Evolutionary conservation across 2,113 vertebrate genomes (phyloP).

Genomic region (Osmerus eperlanus): DNA sequence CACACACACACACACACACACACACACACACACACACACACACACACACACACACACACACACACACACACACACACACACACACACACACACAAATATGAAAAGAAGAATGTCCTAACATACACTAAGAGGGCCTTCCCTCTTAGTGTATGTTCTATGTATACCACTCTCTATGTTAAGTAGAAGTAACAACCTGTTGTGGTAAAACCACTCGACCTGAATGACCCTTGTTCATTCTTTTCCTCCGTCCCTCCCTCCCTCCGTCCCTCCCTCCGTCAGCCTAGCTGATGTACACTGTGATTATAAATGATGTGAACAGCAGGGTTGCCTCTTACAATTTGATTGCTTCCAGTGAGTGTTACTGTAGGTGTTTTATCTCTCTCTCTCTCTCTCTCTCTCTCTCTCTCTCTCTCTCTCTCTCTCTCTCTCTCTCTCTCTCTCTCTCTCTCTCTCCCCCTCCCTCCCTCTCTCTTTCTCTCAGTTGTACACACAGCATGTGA

Average conservation of each 20-base stretch:
- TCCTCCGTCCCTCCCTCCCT: neutral
- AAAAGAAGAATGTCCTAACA: neutral
- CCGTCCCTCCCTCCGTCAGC: too few relatives aligned
- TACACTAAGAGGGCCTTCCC: neutral
- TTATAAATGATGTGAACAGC: slow-evolving; percentile 59
- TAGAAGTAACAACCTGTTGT: slow-evolving; percentile 41
- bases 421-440: neutral
- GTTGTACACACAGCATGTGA: slow-evolving; percentile 1
- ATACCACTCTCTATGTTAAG: too few relatives aligned
- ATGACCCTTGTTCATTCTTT: slow-evolving; percentile 25
- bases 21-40: too few relatives aligned
- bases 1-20: neutral
- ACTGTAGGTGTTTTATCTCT: too few relatives aligned
- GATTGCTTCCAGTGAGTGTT: slow-evolving; percentile 57
- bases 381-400: too few relatives aligned
- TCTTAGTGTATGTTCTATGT: too few relatives aligned
- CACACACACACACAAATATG: neutral
- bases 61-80: neutral
- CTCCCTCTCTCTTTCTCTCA: slow-evolving; percentile 12
- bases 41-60: neutral
- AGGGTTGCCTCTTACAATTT: slow-evolving; percentile 45
- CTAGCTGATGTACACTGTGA: slow-evolving; percentile 20
- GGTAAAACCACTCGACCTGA: slow-evolving; percentile 30
- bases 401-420: too few relatives aligned
- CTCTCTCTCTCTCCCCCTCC: neutral